Conservation (phyloP, 1,140 invertebrate genomes). For the Drosophila bocqueti region DNA sequence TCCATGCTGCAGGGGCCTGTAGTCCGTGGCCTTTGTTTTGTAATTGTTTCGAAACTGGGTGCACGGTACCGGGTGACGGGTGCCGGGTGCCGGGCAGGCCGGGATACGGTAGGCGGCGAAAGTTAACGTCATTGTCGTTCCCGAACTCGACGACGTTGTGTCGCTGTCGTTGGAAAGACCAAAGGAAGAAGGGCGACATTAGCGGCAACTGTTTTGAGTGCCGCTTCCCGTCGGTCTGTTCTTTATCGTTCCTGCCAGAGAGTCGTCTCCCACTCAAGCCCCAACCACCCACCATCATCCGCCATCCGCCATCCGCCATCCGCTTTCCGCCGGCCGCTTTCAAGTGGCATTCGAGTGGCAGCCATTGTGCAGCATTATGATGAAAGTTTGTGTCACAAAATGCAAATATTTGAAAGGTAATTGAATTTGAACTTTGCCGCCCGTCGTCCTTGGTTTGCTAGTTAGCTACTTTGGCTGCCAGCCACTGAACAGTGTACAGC, state of each 20-base stretch:
- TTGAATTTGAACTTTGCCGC: slow-evolving; percentile 82
- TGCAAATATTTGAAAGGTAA: slow-evolving; percentile 84
- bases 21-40: slow-evolving; percentile 71
- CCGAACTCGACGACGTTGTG: slow-evolving; percentile 47
- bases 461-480: slow-evolving; percentile 48
- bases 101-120: slow-evolving; percentile 72
- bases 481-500: slow-evolving; percentile 8
- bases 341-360: slow-evolving; percentile 82
- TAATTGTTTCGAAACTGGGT: slow-evolving; percentile 73
- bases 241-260: slow-evolving; percentile 57
- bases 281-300: background rate
- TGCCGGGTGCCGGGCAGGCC: slow-evolving; percentile 4
- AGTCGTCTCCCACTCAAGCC: background rate
- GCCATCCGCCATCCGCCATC: slow-evolving; percentile 2
- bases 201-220: slow-evolving; percentile 82
- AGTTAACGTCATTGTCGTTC: slow-evolving; percentile 76
- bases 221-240: slow-evolving; percentile 75
- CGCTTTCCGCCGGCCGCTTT: slow-evolving; percentile 47
- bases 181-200: slow-evolving; percentile 73
- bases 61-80: background rate
- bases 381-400: slow-evolving; percentile 83
- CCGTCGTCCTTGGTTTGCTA: slow-evolving; percentile 45
- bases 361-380: slow-evolving; percentile 83
- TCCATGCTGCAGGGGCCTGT: slow-evolving; percentile 25
- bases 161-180: slow-evolving; percentile 44